Base-by-base conservation (phyloP, 1,140 invertebrate genomes). In the Drosophila pandora region DNA sequence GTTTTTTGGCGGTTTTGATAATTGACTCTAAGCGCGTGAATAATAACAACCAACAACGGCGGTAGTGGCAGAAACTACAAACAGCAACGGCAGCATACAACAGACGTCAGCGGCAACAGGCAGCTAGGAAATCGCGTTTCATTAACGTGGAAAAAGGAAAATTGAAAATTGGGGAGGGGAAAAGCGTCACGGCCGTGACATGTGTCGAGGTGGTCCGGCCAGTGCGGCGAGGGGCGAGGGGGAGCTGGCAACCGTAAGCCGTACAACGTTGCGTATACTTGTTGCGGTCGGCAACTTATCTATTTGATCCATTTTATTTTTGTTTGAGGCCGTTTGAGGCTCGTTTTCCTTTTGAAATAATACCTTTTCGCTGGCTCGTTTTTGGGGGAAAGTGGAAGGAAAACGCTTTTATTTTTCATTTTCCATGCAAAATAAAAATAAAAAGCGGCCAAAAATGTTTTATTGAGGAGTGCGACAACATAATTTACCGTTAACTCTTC, bases 21-120 rank as follows among this genome's bases (percentile, higher is more conserved):
- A 82, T 87, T 87, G 81, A 78, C 78, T 87, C 60, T 67, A 81
- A 75, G 78, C 81, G 78, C 81, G 78, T 85, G 82, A 85, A 87
- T 82, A 87, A 85, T 87, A 85, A 82, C 81, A 75, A 75, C 63
- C 81, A 87, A 72, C 80, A 79, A 47, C 63, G 45, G 63, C 59
- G 28, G 59, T 32, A 10, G 63, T 50, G 63, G 59, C 22, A 32
- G 8, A 28, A 28, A 28, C 25, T 28, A 28, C 25, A 28, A 28
- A 28, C 70, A 58, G 23, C 71, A 54, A 13, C 58, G 6, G 5
- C 47, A 30, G 25, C 34, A 28, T 30, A 43, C 60, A 54, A 43
- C 49, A 57, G 49, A 75, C 61, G 61, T 45, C 71, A 65, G 59
- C 30, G 52, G 37, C 41, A 28, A 23, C 60, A 54, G 47, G 34